Evolutionary conservation across 2,797 vertebrate genomes (phyloP), one percentile per base, ranked within the genome.

Genomic region (Pseudochaenichthys georgianus): DNA sequence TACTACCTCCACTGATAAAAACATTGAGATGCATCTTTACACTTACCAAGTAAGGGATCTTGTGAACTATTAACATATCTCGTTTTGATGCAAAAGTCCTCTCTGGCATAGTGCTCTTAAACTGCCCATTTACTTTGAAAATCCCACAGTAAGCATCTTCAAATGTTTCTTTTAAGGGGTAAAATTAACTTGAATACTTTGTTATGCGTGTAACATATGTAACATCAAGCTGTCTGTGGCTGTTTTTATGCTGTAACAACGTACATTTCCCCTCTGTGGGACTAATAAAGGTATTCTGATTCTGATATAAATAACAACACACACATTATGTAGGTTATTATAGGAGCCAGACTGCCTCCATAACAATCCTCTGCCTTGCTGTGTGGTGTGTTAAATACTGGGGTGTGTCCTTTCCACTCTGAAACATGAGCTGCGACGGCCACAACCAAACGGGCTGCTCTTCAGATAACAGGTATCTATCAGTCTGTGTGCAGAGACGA

Each of bases 381-480:
- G 23, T 12, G 19, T 17, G 11, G 53, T 43, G 52, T 15, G 16
- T 63, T 67, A 73, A 80, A 78, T 53, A 61, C 81, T 52, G 82
- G 86, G 81, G 83, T 72, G 87, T 80, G 70, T 87, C 82, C 53
- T 73, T 80, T 78, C 60, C 73, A 68, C 9, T 54, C 43, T 81
- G 84, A 86, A 87, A 93, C 79, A 11, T 42, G 78, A 93, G 70
- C 73, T 47, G 16, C 48, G 55, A 5, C 4, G 3, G 61, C 66
- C 68, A 50, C 69, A 61, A 54, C 34, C 54, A 77, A 64, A 81
- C 71, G 73, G 72, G 65, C 67, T 60, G 41, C 84, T 85, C 67
- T 82, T 82, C 87, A 84, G 57, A 87, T 74, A 72, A 76, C 80
- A 13, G 51, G 9, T 53, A 54, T 73, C 78, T 65, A 57, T 53